phyloP scores from a whole-genome alignment of 2,797 vertebrate species.

The Hafferia zeledoni region DNA sequence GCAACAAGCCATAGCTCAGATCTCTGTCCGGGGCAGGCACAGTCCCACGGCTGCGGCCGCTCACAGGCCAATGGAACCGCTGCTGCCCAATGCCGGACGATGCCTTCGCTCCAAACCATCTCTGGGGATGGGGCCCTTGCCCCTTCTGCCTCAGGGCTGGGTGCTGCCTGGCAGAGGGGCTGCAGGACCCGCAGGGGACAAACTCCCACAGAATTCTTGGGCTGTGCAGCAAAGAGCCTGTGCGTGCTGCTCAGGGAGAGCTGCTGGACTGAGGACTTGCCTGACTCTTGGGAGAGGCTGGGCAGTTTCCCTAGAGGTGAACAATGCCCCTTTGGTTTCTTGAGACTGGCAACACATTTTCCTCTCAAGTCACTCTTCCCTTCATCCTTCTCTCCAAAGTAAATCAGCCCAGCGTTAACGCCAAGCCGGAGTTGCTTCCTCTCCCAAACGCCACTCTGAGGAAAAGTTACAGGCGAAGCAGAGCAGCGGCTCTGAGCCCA shows the following conservation, averaged over 20 bases:
- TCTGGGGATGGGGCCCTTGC: neutral
- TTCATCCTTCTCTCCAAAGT: slow-evolving; percentile 5
- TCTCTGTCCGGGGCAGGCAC: neutral
- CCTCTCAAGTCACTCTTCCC: neutral
- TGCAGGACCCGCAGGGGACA: neutral
- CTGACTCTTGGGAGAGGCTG: neutral
- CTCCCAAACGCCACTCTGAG: neutral
- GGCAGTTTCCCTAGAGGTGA: slow-evolving; percentile 34
- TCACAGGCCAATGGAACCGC: neutral
- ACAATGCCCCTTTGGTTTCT: slow-evolving; percentile 49
- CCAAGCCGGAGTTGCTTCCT: neutral
- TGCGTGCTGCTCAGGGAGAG: neutral
- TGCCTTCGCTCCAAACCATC: neutral
- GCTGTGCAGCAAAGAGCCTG: neutral
- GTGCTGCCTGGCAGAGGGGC: neutral
- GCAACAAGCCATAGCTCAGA: neutral
- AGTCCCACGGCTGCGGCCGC: neutral
- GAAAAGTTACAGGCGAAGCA: neutral
- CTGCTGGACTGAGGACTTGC: neutral
- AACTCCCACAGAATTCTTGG: neutral
- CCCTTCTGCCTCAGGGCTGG: neutral
- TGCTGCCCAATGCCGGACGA: neutral
- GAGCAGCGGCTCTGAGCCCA: neutral
- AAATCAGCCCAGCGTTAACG: neutral
- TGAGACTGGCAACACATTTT: slow-evolving; percentile 12